A percentile compares a stretch with the other conserved stretches of the same genome.
Conservation (phyloP, 2,888 invertebrate species). For the Leptogaster cylindrica region DNA sequence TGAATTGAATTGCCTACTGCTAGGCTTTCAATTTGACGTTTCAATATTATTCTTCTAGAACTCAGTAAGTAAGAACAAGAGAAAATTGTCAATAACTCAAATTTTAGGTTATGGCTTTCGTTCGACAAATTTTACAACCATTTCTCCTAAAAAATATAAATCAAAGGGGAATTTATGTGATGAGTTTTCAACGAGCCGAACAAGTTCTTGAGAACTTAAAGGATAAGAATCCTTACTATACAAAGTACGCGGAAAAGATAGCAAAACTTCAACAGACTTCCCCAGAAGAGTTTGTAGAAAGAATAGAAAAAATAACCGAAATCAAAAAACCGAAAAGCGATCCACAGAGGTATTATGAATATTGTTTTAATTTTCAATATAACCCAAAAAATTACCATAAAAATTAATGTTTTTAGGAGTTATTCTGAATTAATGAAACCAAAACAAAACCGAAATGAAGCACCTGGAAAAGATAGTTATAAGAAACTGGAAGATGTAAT, state of each 20-base stretch:
- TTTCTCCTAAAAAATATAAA: too few species aligned
- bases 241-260: conserved; percentile 81
- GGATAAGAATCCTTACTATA: conserved; percentile 76
- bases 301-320: conserved; percentile 64
- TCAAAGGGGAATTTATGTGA: conserved; percentile 61
- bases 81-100: too few species aligned
- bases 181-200: conserved; percentile 59
- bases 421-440: conserved; percentile 72
- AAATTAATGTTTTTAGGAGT: conserved; percentile 60
- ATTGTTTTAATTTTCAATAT: not conserved
- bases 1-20: too few species aligned
- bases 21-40: too few species aligned
- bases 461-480: conserved; percentile 60
- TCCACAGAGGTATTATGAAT: conserved; percentile 52
- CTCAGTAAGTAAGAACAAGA: too few species aligned
- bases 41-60: too few species aligned
- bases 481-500: conserved; percentile 72
- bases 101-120: conserved; percentile 17
- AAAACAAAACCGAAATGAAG: conserved; percentile 62
- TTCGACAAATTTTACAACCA: not conserved
- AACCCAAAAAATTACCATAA: not conserved
- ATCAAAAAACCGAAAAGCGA: conserved; percentile 55
- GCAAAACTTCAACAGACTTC: conserved; percentile 74
- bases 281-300: conserved; percentile 75
- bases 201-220: conserved; percentile 64